Conservation (phyloP, 2,113 vertebrate genomes). For the Grus americana region DNA sequence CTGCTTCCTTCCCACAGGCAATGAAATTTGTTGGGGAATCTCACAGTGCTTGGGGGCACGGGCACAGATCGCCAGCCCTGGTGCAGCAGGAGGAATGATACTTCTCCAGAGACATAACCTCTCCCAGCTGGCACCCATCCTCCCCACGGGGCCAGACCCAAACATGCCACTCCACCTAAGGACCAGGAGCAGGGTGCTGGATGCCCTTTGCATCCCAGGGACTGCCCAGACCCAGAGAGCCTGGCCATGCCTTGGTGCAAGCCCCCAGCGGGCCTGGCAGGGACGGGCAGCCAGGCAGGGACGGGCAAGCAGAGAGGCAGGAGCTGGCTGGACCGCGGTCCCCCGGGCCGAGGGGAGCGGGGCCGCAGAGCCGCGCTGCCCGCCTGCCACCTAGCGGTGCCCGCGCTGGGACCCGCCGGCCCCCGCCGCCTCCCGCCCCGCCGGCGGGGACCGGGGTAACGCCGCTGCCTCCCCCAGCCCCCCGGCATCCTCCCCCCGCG, state of each 20-base stretch:
- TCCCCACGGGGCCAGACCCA: neutral
- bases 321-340: accelerated
- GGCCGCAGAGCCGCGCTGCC: neutral
- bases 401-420: neutral
- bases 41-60: accelerated
- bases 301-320: neutral
- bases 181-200: neutral
- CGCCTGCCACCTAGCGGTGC: conserved; percentile 38
- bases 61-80: neutral
- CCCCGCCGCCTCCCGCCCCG: neutral
- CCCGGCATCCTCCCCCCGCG: neutral
- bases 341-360: neutral
- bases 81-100: accelerated
- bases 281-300: neutral
- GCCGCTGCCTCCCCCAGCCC: neutral
- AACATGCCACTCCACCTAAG: accelerated
- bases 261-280: neutral
- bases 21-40: neutral
- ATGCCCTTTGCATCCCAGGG: neutral
- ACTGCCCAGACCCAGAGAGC: neutral
- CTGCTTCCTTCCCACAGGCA: neutral
- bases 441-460: neutral
- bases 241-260: neutral
- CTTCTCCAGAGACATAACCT: accelerated
- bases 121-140: neutral